Percentiles rank a stretch among this genome's conserved stretches.
phyloP scores from a whole-genome alignment of 2,113 vertebrate species.

The Stomatorhinus ivindoensis region DNA sequence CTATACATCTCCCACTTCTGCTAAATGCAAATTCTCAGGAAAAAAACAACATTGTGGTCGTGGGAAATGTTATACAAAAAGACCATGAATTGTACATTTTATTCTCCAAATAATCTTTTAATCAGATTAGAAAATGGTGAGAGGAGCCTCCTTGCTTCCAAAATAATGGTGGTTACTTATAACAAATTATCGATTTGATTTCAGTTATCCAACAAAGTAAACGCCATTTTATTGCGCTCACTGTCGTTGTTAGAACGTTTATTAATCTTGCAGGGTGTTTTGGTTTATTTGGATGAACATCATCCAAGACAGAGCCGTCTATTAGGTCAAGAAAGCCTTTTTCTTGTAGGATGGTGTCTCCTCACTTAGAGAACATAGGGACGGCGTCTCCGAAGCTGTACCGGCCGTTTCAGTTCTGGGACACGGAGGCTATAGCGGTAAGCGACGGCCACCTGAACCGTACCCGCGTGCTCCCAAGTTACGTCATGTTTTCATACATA shows the following conservation, averaged over 20 bases:
- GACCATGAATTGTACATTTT: background rate
- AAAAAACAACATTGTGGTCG: background rate
- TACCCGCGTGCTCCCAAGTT: no score
- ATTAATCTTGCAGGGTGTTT: background rate
- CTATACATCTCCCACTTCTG: background rate
- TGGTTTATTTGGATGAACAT: background rate
- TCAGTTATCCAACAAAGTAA: background rate
- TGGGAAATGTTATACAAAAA: background rate
- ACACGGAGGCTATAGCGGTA: constrained; percentile 52
- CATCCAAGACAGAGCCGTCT: background rate
- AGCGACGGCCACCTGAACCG: constrained; percentile 23
- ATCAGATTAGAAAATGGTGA: background rate
- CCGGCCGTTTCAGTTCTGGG: constrained; percentile 39
- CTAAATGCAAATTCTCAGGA: background rate
- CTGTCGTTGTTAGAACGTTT: background rate
- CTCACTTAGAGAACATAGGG: constrained; percentile 16
- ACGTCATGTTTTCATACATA: background rate
- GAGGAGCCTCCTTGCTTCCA: background rate
- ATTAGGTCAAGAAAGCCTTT: background rate
- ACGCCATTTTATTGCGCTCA: background rate
- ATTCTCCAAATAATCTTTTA: background rate
- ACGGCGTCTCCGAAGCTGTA: constrained; percentile 20
- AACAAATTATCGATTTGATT: background rate
- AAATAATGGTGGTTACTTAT: background rate
- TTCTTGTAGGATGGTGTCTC: constrained; percentile 36